phyloP scores from a whole-genome alignment of 1,140 invertebrate genomes.

The Drosophila navojoa region DNA sequence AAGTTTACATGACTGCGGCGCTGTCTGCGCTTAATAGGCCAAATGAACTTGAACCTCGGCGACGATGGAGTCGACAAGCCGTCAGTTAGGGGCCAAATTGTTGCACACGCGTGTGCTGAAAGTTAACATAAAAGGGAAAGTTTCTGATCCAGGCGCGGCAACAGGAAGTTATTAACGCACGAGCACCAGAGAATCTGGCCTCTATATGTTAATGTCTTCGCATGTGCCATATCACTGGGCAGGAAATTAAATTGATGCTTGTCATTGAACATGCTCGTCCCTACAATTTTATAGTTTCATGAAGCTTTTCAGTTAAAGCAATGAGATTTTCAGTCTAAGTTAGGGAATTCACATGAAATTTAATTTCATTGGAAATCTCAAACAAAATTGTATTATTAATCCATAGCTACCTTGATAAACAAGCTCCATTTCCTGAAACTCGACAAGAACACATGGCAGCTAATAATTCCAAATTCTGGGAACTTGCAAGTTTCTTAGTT shows the following conservation, averaged over 20 bases:
- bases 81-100: slow-evolving; percentile 41
- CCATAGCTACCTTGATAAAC: no score
- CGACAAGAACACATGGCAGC: background rate
- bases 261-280: slow-evolving; percentile 13
- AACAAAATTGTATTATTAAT: no score
- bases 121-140: slow-evolving; percentile 56
- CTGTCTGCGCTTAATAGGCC: slow-evolving; percentile 69
- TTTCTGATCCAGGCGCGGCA: slow-evolving; percentile 50
- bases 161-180: slow-evolving; percentile 73
- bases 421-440: no score
- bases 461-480: background rate
- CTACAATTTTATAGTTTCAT: slow-evolving; percentile 5
- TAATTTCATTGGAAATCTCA: no score
- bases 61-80: slow-evolving; percentile 29
- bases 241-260: slow-evolving; percentile 49
- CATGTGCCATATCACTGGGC: slow-evolving; percentile 30
- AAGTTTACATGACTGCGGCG: slow-evolving; percentile 46
- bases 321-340: no score
- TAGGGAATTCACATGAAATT: no score
- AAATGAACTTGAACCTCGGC: slow-evolving; percentile 69
- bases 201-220: slow-evolving; percentile 25
- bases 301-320: background rate
- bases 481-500: background rate
- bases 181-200: background rate
- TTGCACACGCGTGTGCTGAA: slow-evolving; percentile 57